These are phyloP conservation scores for Prunella himalayana DNA, from an alignment of 2,113 vertebrate genomes.

Conservation along the genomic window DNA sequence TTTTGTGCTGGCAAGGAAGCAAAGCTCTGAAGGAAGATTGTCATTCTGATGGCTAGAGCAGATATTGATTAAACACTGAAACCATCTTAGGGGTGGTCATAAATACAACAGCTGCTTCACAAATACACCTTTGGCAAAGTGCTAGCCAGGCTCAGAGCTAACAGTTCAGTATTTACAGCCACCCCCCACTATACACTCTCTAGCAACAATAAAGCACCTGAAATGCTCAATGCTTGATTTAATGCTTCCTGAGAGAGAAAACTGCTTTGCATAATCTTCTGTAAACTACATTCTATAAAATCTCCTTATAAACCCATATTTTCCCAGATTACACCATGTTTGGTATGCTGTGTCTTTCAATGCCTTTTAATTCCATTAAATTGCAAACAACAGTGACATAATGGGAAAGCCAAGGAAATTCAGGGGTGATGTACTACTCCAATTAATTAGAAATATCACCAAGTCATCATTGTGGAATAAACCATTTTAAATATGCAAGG, in stretches of 20 bases:
- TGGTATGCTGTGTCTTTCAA: neutral
- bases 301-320: neutral
- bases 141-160: neutral
- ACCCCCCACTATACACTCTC: neutral
- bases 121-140: neutral
- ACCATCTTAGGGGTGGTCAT: neutral
- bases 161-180: neutral
- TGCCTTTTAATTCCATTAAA: neutral
- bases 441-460: slow-evolving; percentile 18
- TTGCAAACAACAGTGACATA: neutral
- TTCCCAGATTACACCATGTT: neutral
- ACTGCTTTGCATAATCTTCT: neutral
- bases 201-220: neutral
- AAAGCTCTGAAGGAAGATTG: neutral
- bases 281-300: neutral
- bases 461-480: neutral
- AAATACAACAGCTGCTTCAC: neutral
- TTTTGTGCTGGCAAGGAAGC: neutral
- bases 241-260: neutral
- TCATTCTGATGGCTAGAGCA: neutral
- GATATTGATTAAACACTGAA: neutral
- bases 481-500: neutral
- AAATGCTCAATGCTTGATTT: neutral
- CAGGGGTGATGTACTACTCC: neutral
- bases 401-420: neutral